Evolutionary conservation across 23 tunicate genomes (phyloP).

Genomic region (Trididemnum miniatum): DNA sequence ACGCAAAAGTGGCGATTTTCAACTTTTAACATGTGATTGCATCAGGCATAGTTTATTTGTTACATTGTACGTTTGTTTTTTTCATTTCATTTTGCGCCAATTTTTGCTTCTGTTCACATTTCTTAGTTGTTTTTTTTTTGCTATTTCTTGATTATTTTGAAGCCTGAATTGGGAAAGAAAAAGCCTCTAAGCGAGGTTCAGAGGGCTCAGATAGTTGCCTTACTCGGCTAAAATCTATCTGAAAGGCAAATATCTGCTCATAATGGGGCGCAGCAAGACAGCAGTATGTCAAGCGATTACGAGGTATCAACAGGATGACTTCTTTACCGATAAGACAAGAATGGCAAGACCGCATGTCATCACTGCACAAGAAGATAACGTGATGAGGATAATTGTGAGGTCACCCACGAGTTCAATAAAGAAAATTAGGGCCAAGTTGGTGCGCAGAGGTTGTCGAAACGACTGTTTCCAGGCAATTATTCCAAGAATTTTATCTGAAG

Average conservation of each 20-base stretch:
- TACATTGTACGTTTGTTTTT: neutral
- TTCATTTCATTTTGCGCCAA: neutral
- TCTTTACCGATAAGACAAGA: neutral
- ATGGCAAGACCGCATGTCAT: neutral
- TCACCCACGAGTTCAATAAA: slow-evolving; percentile 2
- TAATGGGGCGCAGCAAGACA: neutral
- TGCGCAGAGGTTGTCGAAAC: neutral
- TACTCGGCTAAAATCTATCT: too few relatives aligned
- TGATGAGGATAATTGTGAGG: neutral
- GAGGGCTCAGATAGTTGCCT: too few relatives aligned
- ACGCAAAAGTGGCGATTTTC: neutral
- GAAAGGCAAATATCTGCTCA: too few relatives aligned
- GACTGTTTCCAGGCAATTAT: neutral
- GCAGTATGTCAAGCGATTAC: neutral
- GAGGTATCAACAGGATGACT: too few relatives aligned
- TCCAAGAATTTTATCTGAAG: neutral
- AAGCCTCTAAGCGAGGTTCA: neutral
- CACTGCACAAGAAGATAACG: neutral
- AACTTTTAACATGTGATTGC: neutral
- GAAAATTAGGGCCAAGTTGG: too few relatives aligned
- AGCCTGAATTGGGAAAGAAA: neutral
- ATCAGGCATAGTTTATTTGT: neutral
- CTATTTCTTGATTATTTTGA: neutral
- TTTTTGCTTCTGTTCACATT: neutral
- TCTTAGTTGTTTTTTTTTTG: neutral